Percentiles rank a stretch among this genome's conserved stretches.
phyloP scores from a whole-genome alignment of 2,797 vertebrate genomes.

The Petrocephalus schoutedeni region DNA sequence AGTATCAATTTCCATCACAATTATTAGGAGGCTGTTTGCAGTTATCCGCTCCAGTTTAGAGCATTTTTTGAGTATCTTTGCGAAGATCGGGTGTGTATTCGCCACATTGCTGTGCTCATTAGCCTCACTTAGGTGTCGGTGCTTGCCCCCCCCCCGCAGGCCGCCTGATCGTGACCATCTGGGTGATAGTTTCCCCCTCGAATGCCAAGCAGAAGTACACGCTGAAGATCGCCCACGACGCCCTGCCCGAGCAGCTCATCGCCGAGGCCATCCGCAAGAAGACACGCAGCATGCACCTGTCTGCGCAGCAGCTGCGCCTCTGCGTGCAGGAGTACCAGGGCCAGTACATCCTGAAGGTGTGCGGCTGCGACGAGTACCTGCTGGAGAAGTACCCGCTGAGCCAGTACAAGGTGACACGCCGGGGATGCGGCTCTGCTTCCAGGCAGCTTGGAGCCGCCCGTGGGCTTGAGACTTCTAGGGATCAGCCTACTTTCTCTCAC shows the following conservation, averaged over 20 bases:
- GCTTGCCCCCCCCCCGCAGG: conserved; percentile 41
- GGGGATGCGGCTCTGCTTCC: background rate
- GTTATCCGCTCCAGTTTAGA: background rate
- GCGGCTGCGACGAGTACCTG: conserved; percentile 73
- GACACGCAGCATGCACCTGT: conserved; percentile 69
- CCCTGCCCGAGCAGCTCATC: conserved; percentile 66
- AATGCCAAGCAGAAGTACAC: conserved; percentile 77
- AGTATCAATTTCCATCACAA: background rate
- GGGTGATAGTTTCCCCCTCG: conserved; percentile 72
- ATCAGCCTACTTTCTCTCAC: background rate
- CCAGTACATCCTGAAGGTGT: conserved; percentile 72
- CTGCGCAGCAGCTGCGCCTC: conserved; percentile 67
- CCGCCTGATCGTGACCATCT: conserved; percentile 69
- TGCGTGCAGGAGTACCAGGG: conserved; percentile 74
- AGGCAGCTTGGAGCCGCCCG: background rate
- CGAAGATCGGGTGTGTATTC: background rate
- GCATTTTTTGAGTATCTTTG: background rate
- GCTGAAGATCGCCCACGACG: conserved; percentile 62
- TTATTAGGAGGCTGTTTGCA: background rate
- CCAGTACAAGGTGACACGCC: conserved; percentile 66
- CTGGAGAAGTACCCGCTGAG: conserved; percentile 70
- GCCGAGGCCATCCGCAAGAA: conserved; percentile 69
- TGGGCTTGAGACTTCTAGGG: background rate
- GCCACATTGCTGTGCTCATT: background rate
- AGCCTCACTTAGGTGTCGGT: background rate